A percentile compares a stretch with the other conserved stretches of the same genome.
phyloP scores from a whole-genome alignment of 2,888 invertebrate genomes.

The Torymus texanus region DNA sequence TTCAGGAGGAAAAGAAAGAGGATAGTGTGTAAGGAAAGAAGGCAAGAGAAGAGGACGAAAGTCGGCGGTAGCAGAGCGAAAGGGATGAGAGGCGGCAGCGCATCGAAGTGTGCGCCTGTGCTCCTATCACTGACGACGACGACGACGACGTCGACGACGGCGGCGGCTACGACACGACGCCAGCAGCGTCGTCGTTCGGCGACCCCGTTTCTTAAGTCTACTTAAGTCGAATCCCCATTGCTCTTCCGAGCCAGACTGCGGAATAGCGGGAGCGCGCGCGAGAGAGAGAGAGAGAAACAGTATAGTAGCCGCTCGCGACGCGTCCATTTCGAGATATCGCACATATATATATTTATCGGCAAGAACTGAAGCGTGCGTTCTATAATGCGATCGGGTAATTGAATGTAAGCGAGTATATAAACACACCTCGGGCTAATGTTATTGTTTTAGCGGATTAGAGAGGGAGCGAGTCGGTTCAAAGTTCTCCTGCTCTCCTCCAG shows the following conservation, averaged over 20 bases:
- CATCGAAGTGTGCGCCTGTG: constrained; percentile 45
- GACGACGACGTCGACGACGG: constrained; percentile 28
- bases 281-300: no score
- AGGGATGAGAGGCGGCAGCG: constrained; percentile 35
- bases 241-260: constrained; percentile 41
- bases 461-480: no score
- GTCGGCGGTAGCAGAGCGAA: constrained; percentile 57
- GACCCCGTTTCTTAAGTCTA: constrained; percentile 56
- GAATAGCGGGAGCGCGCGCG: constrained; percentile 14
- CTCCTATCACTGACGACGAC: constrained; percentile 51
- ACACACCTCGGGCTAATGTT: no score
- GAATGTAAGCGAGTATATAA: no score
- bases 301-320: not conserved
- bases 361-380: no score
- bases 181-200: constrained; percentile 38
- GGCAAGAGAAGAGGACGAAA: constrained; percentile 54
- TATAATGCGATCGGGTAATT: no score
- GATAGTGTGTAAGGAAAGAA: constrained; percentile 47
- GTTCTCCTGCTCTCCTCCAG: no score
- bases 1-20: constrained; percentile 57
- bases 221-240: constrained; percentile 54
- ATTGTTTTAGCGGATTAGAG: not conserved
- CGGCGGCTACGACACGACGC: no score
- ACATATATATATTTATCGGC: no score
- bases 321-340: no score